phyloP scores from a whole-genome alignment of 2,888 invertebrate species.

The Lordiphosa andalusiaca region DNA sequence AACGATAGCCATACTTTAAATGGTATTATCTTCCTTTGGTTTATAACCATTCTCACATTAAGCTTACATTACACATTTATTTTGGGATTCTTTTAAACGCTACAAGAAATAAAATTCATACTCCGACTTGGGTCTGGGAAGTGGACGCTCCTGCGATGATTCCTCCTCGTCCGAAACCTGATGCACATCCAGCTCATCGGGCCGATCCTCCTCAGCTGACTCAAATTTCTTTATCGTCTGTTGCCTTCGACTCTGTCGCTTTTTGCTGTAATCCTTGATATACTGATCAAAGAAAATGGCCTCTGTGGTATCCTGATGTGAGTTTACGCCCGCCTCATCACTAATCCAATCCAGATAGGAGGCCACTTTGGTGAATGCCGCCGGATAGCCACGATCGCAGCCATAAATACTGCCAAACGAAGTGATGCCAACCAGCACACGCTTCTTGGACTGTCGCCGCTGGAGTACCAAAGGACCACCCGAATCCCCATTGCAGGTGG shows the following conservation, averaged over 20 bases:
- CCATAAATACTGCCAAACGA: slow-evolving; percentile 79
- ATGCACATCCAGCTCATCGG: slow-evolving; percentile 56
- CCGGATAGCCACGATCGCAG: slow-evolving; percentile 77
- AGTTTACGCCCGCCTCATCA: slow-evolving; percentile 73
- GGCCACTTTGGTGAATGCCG: slow-evolving; percentile 78
- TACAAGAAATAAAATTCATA: slow-evolving; percentile 58
- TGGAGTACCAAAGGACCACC: slow-evolving; percentile 78
- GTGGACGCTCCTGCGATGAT: slow-evolving; percentile 35
- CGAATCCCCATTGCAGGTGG: slow-evolving; percentile 81
- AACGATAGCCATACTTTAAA: slow-evolving; percentile 47
- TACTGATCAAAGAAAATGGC: slow-evolving; percentile 62
- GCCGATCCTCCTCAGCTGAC: slow-evolving; percentile 47
- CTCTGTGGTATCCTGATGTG: slow-evolving; percentile 63
- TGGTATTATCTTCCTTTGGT: slow-evolving; percentile 65
- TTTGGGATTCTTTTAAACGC: slow-evolving; percentile 27
- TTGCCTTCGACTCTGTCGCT: slow-evolving; percentile 38
- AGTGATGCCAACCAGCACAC: slow-evolving; percentile 76
- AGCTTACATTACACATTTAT: neutral
- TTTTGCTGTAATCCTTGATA: slow-evolving; percentile 50
- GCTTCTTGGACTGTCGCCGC: slow-evolving; percentile 66
- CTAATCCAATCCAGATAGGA: slow-evolving; percentile 78
- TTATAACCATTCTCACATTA: too few species aligned
- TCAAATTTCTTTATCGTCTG: slow-evolving; percentile 17
- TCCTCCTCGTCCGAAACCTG: slow-evolving; percentile 28
- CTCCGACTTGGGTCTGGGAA: slow-evolving; percentile 46